phyloP scores from a whole-genome alignment of 53 echinoderm and acorn worm genomes.

The Temnopleurus reevesii region DNA sequence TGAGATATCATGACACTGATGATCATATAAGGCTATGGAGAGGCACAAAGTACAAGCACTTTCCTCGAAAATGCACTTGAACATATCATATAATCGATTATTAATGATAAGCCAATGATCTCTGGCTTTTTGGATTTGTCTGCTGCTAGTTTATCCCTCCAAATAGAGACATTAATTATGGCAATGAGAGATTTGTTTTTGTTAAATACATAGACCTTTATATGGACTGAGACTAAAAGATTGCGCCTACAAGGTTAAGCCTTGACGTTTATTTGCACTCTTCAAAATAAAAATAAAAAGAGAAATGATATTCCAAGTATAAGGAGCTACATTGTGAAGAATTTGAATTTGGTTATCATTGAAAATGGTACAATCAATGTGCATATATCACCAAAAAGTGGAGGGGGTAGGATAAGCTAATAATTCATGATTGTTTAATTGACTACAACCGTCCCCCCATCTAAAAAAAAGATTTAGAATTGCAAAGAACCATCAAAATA shows the following conservation, averaged over 20 bases:
- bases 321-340: no score
- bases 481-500: no score
- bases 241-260: background rate
- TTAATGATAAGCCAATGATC: background rate
- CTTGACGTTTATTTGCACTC: slow-evolving; percentile 16
- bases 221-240: slow-evolving; percentile 19
- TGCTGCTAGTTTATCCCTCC: slow-evolving; percentile 4
- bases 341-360: no score
- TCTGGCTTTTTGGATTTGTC: background rate
- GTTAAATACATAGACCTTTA: background rate
- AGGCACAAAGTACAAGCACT: background rate
- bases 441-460: no score
- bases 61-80: background rate
- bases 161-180: background rate
- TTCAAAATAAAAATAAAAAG: background rate
- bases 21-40: background rate
- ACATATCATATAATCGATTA: background rate
- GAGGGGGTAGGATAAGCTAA: no score
- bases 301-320: background rate
- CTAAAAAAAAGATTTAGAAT: no score
- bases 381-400: no score
- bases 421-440: no score
- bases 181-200: background rate
- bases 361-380: no score
- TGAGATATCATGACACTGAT: background rate